A percentile compares a stretch with the other conserved stretches of the same genome.
These are phyloP conservation scores for Trichomycterus rosablanca DNA, from an alignment of 2,113 vertebrate genomes.

Conservation along the genomic window DNA sequence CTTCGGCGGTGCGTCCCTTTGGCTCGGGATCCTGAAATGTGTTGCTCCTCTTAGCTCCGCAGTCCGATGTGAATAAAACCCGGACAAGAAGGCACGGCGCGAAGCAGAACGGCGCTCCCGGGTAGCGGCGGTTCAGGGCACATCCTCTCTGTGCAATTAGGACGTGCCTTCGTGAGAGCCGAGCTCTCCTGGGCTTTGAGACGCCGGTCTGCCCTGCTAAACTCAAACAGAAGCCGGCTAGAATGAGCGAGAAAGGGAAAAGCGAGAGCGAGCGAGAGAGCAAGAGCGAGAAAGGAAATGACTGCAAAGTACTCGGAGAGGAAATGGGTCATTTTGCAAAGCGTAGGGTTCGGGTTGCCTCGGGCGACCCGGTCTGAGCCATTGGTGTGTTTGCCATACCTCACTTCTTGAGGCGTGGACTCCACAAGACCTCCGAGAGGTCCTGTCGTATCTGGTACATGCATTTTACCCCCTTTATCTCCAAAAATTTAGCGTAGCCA, in stretches of 20 bases:
- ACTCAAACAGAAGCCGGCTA: slow-evolving; percentile 15
- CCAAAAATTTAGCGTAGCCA: no score
- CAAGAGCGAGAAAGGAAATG: background rate
- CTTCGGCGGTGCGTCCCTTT: background rate
- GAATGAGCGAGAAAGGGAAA: slow-evolving; percentile 17
- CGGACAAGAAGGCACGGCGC: background rate
- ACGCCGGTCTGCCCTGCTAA: slow-evolving; percentile 32
- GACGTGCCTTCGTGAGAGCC: slow-evolving; percentile 37
- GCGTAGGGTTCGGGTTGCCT: no score
- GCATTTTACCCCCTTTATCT: no score
- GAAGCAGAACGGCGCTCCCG: background rate
- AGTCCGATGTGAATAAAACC: background rate
- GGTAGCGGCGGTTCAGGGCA: background rate
- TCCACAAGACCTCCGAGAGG: no score
- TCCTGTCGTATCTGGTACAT: no score
- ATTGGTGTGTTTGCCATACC: no score
- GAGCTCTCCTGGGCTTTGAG: slow-evolving; percentile 41
- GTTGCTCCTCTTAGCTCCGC: background rate
- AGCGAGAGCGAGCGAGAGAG: slow-evolving; percentile 6
- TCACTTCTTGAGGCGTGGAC: no score
- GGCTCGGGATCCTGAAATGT: background rate
- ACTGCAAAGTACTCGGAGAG: background rate
- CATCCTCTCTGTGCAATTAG: slow-evolving; percentile 49
- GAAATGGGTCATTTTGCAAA: background rate
- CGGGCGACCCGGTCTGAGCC: no score